These are phyloP conservation scores for Agrochola circellaris DNA, from an alignment of 2,888 invertebrate species.

Conservation along the genomic window DNA sequence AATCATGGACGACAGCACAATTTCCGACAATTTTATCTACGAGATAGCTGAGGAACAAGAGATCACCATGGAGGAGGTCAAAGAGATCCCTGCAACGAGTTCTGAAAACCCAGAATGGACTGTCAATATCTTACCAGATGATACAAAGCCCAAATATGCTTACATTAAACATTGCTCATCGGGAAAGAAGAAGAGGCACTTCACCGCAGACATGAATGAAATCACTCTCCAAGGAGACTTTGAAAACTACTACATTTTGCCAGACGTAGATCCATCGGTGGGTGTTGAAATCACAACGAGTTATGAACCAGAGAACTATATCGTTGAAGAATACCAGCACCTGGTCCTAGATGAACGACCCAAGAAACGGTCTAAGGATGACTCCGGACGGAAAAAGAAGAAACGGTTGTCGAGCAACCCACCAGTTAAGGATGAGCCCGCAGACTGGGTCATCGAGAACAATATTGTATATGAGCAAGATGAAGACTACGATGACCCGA, in stretches of 20 bases:
- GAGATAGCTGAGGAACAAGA: conserved; percentile 89
- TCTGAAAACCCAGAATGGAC: conserved; percentile 83
- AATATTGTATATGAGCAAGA: conserved; percentile 81
- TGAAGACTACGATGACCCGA: conserved; percentile 82
- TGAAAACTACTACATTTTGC: conserved; percentile 87
- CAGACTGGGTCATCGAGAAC: conserved; percentile 84
- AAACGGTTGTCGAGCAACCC: conserved; percentile 70
- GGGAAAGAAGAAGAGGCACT: conserved; percentile 86
- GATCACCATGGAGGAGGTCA: conserved; percentile 85
- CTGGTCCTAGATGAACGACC: conserved; percentile 83
- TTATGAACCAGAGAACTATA: conserved; percentile 86
- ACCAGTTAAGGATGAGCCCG: conserved; percentile 74
- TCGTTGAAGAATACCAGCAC: conserved; percentile 85
- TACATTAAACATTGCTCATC: conserved; percentile 84
- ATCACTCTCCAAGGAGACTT: conserved; percentile 85
- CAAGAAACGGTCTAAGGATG: conserved; percentile 77
- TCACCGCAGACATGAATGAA: conserved; percentile 86
- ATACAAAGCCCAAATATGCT: conserved; percentile 83
- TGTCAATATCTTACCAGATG: conserved; percentile 84
- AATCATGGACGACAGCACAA: conserved; percentile 81
- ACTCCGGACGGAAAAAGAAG: conserved; percentile 76
- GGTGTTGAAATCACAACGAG: conserved; percentile 86
- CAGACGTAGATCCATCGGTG: conserved; percentile 85
- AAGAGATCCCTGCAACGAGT: conserved; percentile 77
- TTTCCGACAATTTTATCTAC: conserved; percentile 86